These are phyloP conservation scores for Drosophila elegans DNA, from an alignment of 1,140 invertebrate species.

Conservation along the genomic window DNA sequence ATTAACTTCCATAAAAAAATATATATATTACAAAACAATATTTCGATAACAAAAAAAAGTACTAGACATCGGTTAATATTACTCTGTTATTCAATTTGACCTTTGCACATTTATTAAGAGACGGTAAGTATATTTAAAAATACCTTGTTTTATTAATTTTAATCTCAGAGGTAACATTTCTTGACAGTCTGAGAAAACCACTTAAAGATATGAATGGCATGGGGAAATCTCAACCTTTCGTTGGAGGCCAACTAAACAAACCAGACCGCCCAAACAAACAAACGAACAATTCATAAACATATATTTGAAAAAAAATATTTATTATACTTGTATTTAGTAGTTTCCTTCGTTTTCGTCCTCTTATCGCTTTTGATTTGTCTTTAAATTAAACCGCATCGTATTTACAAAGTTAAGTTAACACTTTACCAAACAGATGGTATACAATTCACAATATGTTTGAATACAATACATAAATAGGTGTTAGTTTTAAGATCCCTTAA, in stretches of 20 bases:
- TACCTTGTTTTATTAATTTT: background rate
- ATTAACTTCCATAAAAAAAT: background rate
- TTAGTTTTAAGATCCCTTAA: slow-evolving; percentile 34
- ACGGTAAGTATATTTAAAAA: too few relatives aligned
- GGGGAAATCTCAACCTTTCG: background rate
- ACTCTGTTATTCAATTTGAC: too few relatives aligned
- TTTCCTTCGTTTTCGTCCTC: slow-evolving; percentile 14
- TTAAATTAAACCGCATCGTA: slow-evolving; percentile 63
- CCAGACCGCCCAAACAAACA: background rate
- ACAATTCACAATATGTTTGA: slow-evolving; percentile 51
- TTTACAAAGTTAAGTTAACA: slow-evolving; percentile 63
- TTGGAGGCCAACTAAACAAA: background rate
- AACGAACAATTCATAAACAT: slow-evolving; percentile 9
- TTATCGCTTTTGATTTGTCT: slow-evolving; percentile 46
- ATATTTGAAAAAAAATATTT: slow-evolving; percentile 56
- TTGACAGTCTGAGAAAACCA: background rate
- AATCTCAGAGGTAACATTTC: background rate
- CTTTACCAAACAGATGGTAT: slow-evolving; percentile 10
- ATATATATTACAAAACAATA: background rate
- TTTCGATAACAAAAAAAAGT: background rate
- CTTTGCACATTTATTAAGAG: too few relatives aligned
- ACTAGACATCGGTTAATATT: too few relatives aligned
- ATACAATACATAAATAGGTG: slow-evolving; percentile 52
- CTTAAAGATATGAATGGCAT: slow-evolving; percentile 1
- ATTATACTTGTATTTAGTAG: slow-evolving; percentile 47